Base-by-base conservation (phyloP, 2,888 invertebrate genomes). In the Brachycybe producta region DNA sequence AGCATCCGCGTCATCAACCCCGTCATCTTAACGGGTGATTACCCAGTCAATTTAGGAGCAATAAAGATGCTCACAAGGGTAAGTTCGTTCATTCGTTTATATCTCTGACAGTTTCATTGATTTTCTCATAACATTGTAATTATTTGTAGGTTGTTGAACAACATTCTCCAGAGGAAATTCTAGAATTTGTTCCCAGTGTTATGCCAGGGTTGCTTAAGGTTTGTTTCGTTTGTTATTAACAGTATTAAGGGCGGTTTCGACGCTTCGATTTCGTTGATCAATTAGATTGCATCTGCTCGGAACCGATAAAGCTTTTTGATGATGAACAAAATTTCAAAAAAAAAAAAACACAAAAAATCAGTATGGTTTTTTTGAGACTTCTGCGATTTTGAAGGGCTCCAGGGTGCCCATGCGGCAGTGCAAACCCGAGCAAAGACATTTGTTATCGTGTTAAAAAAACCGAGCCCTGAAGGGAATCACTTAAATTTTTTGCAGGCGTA, bases 181-280 rank as follows among this genome's bases (percentile, higher is more conserved):
- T 80, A 44, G 58, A 60, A 5, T 76, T 82, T 61, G 75, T 94
- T 44, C 73, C 77, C 1, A 79, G 78, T 55, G 78, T 92, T 51
- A 88, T 91, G 80, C 86, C 87, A 39, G 85, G 87, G 32, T 77
- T 95, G 7, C 79, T 90, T 41, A 80, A 83, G 75, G 88, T 84
- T 66, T 19, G 26, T 45, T 21, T 19, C 13, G n/a, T n/a, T n/a
- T n/a, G n/a, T n/a, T n/a, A n/a, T n/a, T n/a, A n/a, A n/a, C n/a
- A n/a, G n/a, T n/a, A n/a, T n/a, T n/a, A n/a, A n/a, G n/a, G n/a
- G n/a, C n/a, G n/a, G n/a, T n/a, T n/a, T n/a, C n/a, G n/a, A n/a
- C n/a, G n/a, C n/a, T n/a, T n/a, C n/a, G n/a, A n/a, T n/a, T n/a
- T n/a, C n/a, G n/a, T n/a, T n/a, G n/a, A n/a, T n/a, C n/a, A n/a